Base-by-base conservation (phyloP, 92 coral and sea anemone genomes). In the Palythoa grandis region DNA sequence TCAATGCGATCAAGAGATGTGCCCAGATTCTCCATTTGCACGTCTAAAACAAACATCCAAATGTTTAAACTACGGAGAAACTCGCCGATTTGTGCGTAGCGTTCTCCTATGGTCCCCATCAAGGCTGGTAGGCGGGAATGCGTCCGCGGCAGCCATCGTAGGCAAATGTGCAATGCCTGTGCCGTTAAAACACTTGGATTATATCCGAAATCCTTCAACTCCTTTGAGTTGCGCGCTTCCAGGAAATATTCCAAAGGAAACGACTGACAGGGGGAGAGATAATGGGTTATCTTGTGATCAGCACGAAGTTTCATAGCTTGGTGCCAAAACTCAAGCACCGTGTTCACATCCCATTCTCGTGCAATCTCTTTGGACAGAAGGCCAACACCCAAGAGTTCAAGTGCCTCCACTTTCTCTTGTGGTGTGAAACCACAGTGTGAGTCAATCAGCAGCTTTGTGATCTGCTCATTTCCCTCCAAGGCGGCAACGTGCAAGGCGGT, bases 61-160 rank as follows among this genome's bases (percentile, higher is more conserved):
- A 93, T 92, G 61, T 93, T 93, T 17, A 93, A 74, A 70, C 96
- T 93, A 85, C 96, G 96, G 60, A 89, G 88, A 86, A 93, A 93
- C 88, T 93, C 96, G 50, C 96, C 96, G 22, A 93, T 93, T 65
- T 93, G 96, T 37, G 96, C 96, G 76, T 91, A 93, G 29, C 96
- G 87, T 58, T 93, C 96, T 17, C 96, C 96, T 6, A 93, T 92
- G 29, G 96, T 93, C n/a, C 96, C 96, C 63, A 93, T 83, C 29
- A 93, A 85, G 47, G 96, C 89, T 52, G 96, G 96, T 11, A 93
- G 92, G 52, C 96, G 96, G 10, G 96, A 91, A 78, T 93, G 94
- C 16, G 83, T 82, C 72, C 89, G 86, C 11, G 92, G 94, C 39
- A 93, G 87, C 17, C 87, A 92, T 6, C 91, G 92, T 37, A 88